A percentile compares a stretch with the other conserved stretches of the same genome.
Conservation (phyloP, 2,888 invertebrate species). For the Ectobius pallidus region DNA sequence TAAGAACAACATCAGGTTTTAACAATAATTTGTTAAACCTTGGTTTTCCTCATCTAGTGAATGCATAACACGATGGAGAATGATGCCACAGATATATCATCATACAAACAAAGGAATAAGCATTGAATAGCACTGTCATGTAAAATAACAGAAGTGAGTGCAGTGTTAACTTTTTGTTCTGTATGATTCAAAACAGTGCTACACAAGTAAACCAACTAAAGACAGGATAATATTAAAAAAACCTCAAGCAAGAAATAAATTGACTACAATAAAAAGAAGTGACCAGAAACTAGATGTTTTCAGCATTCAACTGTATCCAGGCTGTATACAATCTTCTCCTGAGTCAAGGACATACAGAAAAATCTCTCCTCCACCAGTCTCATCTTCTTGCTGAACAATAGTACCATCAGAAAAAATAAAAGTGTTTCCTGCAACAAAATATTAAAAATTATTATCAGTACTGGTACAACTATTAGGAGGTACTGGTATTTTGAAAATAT, state of each 20-base stretch:
- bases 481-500: too few relatives aligned
- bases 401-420: conserved; percentile 29
- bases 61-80: too few relatives aligned
- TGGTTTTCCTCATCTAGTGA: too few relatives aligned
- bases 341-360: conserved; percentile 33
- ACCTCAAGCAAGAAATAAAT: background rate
- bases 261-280: background rate
- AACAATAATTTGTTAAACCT: too few relatives aligned
- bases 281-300: too few relatives aligned
- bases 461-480: too few relatives aligned
- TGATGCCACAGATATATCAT: too few relatives aligned
- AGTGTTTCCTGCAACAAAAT: conserved; percentile 7
- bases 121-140: background rate
- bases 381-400: conserved; percentile 24
- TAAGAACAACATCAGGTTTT: too few relatives aligned
- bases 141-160: background rate
- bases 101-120: too few relatives aligned
- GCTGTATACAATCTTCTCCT: background rate
- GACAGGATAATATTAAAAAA: background rate
- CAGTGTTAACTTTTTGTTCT: background rate
- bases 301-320: background rate
- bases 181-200: background rate
- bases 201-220: background rate
- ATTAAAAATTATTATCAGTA: background rate
- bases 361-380: conserved; percentile 16